Evolutionary conservation across 2,888 invertebrate species (phyloP).

Genomic region (Andricus curvator): DNA sequence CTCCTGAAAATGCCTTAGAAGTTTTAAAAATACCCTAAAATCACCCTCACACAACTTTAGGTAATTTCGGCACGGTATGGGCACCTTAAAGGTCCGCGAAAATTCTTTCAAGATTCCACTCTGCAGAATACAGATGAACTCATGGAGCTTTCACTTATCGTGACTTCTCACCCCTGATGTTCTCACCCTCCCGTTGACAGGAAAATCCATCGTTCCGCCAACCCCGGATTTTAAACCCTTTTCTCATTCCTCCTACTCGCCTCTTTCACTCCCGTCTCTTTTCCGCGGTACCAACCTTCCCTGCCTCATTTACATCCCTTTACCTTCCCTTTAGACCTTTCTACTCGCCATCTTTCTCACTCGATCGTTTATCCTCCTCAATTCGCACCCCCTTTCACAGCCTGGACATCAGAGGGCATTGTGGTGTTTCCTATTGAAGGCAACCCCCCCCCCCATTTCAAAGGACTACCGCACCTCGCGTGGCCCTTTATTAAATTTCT

Average conservation of each 20-base stretch:
- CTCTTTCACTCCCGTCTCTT: neutral
- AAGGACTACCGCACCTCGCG: neutral
- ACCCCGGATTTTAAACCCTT: neutral
- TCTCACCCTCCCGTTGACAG: neutral
- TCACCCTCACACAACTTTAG: too few relatives aligned
- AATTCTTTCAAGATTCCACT: slow-evolving; percentile 26
- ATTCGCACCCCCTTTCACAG: neutral
- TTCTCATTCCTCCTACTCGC: neutral
- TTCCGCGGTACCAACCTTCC: neutral
- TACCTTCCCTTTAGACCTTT: neutral
- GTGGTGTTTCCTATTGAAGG: slow-evolving; percentile 4
- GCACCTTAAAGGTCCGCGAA: neutral
- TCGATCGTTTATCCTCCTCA: neutral
- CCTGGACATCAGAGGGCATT: slow-evolving; percentile 19
- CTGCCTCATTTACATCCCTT: slow-evolving; percentile 30
- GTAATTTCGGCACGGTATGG: too few relatives aligned
- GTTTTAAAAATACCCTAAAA: too few relatives aligned
- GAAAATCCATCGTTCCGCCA: neutral
- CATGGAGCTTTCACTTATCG: slow-evolving; percentile 20
- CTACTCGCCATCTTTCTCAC: neutral
- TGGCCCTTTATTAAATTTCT: slow-evolving; percentile 74
- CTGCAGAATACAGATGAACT: slow-evolving; percentile 27
- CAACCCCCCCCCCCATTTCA: neutral
- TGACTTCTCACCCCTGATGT: slow-evolving; percentile 15
- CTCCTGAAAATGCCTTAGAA: too few relatives aligned